These are phyloP conservation scores for Trididemnum clinides DNA, from an alignment of 23 tunicate genomes.

Conservation along the genomic window DNA sequence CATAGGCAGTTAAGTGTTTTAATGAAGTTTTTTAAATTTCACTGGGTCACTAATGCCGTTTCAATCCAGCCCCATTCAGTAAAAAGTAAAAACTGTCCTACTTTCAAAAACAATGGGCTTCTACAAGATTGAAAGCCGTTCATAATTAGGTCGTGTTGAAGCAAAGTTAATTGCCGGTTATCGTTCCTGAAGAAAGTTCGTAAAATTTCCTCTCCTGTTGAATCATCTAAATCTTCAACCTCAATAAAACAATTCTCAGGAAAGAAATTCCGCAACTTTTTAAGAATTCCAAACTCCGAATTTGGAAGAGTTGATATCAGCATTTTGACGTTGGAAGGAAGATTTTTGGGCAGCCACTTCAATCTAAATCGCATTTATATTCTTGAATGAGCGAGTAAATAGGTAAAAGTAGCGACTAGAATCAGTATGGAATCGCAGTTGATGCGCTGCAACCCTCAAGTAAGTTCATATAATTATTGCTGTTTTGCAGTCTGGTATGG, in stretches of 20 bases:
- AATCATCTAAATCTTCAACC: slow-evolving; percentile 48
- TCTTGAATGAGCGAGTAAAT: too few relatives aligned
- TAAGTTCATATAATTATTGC: too few relatives aligned
- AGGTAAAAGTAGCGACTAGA: too few relatives aligned
- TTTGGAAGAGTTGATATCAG: slow-evolving; percentile 74
- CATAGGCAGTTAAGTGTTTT: too few relatives aligned
- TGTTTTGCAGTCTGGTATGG: too few relatives aligned
- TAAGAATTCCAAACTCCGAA: slow-evolving; percentile 35
- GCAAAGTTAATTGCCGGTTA: slow-evolving; percentile 31
- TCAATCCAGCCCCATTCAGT: too few relatives aligned
- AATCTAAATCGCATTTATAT: too few relatives aligned
- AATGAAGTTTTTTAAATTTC: too few relatives aligned
- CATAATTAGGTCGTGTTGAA: slow-evolving; percentile 49
- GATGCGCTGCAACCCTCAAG: too few relatives aligned
- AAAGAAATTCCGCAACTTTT: slow-evolving; percentile 23
- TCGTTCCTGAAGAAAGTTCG: slow-evolving; percentile 41
- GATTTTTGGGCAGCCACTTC: slow-evolving; percentile 77
- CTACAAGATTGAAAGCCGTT: slow-evolving; percentile 47
- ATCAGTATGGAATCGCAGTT: too few relatives aligned
- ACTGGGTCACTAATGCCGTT: too few relatives aligned
- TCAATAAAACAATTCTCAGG: slow-evolving; percentile 41
- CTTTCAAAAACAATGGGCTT: slow-evolving; percentile 75
- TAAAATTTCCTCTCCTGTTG: slow-evolving; percentile 62
- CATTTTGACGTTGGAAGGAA: slow-evolving; percentile 55
- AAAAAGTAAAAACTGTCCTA: too few relatives aligned